A percentile compares a stretch with the other conserved stretches of the same genome.
Evolutionary conservation across 2,797 vertebrate genomes (phyloP).

Genomic region (Poliocrania exsul): DNA sequence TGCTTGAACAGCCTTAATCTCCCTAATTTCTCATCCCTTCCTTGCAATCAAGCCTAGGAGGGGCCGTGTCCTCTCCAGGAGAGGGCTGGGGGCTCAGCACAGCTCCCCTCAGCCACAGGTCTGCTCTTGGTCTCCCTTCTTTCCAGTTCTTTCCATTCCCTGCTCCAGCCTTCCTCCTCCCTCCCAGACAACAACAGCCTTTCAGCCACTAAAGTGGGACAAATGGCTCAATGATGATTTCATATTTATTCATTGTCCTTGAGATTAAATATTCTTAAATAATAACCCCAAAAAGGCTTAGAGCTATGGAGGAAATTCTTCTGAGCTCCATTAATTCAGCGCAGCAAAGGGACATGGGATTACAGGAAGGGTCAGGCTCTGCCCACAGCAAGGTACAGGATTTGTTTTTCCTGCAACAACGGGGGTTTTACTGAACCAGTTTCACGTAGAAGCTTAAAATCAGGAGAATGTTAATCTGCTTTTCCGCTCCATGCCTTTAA

Average conservation of each 20-base stretch:
- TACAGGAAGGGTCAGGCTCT: not conserved
- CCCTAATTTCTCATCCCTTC: accelerated
- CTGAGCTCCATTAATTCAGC: constrained; percentile 55
- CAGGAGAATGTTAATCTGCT: not conserved
- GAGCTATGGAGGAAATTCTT: constrained; percentile 49
- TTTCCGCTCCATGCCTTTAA: not conserved
- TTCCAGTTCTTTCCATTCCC: not conserved
- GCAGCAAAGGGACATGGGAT: constrained; percentile 24
- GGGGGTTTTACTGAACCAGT: not conserved
- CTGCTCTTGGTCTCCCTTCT: not conserved
- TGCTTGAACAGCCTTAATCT: not conserved
- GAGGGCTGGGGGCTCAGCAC: not conserved
- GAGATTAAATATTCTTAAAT: constrained; percentile 64
- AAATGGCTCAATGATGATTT: not conserved
- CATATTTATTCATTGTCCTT: constrained; percentile 34
- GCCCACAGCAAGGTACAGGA: not conserved
- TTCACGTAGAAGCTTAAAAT: not conserved
- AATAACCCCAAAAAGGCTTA: constrained; percentile 61
- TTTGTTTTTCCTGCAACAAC: not conserved
- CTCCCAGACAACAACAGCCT: accelerated
- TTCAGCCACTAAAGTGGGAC: not conserved
- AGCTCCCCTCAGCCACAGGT: accelerated
- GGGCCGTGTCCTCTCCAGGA: not conserved
- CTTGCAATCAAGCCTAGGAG: not conserved
- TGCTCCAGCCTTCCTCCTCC: not conserved